These are phyloP conservation scores for Silurus lanzhouensis DNA, from an alignment of 2,797 vertebrate genomes.

Conservation along the genomic window DNA sequence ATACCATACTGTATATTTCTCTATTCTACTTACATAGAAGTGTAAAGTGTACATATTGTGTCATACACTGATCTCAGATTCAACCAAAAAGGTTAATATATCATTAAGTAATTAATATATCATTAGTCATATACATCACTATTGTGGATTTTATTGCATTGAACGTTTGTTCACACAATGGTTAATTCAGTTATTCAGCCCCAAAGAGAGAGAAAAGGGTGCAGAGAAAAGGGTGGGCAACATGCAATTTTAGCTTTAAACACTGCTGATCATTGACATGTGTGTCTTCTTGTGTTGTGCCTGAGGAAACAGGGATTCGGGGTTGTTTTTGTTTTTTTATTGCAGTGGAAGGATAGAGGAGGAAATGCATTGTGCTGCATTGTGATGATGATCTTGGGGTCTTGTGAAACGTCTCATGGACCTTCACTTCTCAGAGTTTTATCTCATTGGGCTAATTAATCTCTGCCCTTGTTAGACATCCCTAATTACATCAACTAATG, in stretches of 20 bases:
- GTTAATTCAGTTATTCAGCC: background rate
- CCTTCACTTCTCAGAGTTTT: constrained; percentile 46
- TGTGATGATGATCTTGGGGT: constrained; percentile 30
- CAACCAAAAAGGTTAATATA: background rate
- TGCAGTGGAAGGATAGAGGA: constrained; percentile 30
- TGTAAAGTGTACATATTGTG: too few relatives aligned
- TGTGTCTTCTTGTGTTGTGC: constrained; percentile 64
- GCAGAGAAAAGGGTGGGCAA: constrained; percentile 9
- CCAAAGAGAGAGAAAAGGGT: constrained; percentile 16
- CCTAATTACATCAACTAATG: constrained; percentile 74
- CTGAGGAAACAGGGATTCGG: constrained; percentile 45
- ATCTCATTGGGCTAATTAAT: constrained; percentile 73
- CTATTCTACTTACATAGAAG: too few relatives aligned
- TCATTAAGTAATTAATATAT: background rate
- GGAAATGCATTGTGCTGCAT: constrained; percentile 29
- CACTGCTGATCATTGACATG: constrained; percentile 59
- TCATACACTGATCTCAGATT: too few relatives aligned
- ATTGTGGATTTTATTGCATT: background rate
- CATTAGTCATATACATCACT: background rate
- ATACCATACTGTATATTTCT: too few relatives aligned
- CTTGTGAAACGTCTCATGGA: constrained; percentile 42
- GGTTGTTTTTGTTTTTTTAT: too few relatives aligned
- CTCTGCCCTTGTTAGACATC: constrained; percentile 68
- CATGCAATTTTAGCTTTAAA: constrained; percentile 34
- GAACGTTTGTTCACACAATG: background rate